phyloP scores from a whole-genome alignment of 2,113 vertebrate species.

The Oophaga pumilio region DNA sequence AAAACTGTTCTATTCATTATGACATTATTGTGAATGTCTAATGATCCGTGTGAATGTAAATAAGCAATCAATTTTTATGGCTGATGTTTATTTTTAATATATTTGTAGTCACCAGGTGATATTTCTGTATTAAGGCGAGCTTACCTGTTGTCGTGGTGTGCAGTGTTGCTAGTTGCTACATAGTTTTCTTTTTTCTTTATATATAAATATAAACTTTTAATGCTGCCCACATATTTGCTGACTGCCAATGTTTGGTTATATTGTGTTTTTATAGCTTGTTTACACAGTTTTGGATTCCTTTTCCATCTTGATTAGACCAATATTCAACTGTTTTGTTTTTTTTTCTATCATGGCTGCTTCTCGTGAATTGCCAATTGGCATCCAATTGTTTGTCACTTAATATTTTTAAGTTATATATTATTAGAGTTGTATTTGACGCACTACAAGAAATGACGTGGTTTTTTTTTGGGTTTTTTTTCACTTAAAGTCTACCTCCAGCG shows the following conservation, averaged over 20 bases:
- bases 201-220: no score
- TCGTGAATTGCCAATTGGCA: background rate
- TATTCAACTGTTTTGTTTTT: background rate
- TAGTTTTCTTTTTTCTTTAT: background rate
- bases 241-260: slow-evolving; percentile 16
- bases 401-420: background rate
- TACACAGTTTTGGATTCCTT: slow-evolving; percentile 9
- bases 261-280: slow-evolving; percentile 17
- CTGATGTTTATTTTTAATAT: background rate
- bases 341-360: background rate
- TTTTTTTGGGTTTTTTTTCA: no score
- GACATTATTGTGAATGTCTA: background rate
- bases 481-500: background rate
- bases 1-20: background rate
- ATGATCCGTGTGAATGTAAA: background rate
- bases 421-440: background rate
- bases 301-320: slow-evolving; percentile 31
- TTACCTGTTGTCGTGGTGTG: background rate
- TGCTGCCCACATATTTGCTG: background rate
- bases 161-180: background rate
- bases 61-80: background rate
- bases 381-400: background rate
- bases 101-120: background rate
- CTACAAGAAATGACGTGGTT: background rate
- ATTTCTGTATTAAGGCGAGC: background rate